Conservation (phyloP, 2,113 vertebrate species). For the Anarhynchus alexandrinus region DNA sequence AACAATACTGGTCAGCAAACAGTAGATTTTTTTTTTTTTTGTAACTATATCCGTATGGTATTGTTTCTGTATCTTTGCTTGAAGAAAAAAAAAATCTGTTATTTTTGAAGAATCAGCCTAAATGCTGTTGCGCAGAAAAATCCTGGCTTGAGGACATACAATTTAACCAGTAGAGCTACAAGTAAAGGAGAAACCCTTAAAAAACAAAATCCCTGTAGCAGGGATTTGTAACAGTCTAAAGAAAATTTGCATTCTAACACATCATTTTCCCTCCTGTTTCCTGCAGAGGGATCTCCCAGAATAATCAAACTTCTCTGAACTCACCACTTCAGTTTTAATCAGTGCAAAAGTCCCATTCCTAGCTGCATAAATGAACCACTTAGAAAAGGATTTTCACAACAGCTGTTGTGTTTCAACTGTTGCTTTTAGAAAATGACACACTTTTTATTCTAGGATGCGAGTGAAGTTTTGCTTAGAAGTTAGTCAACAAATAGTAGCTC, state of each 20-base stretch:
- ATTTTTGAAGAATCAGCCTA: background rate
- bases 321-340: background rate
- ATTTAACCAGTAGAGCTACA: slow-evolving; percentile 4
- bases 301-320: slow-evolving; percentile 4
- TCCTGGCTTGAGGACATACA: background rate
- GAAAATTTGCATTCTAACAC: slow-evolving; percentile 52
- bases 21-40: background rate
- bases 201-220: slow-evolving; percentile 16
- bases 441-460: background rate
- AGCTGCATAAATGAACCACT: background rate
- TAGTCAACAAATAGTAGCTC: background rate
- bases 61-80: background rate
- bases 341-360: background rate
- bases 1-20: background rate
- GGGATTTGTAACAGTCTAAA: slow-evolving; percentile 19
- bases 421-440: background rate
- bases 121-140: slow-evolving; percentile 4
- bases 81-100: background rate
- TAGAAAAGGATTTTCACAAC: background rate
- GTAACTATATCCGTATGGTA: background rate
- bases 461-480: background rate
- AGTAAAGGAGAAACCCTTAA: slow-evolving; percentile 24
- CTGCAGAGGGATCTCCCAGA: background rate
- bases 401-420: background rate
- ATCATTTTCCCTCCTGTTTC: background rate